Evolutionary conservation across 1,140 invertebrate species (phyloP).

Genomic region (Pogonomyrmex barbatus): DNA sequence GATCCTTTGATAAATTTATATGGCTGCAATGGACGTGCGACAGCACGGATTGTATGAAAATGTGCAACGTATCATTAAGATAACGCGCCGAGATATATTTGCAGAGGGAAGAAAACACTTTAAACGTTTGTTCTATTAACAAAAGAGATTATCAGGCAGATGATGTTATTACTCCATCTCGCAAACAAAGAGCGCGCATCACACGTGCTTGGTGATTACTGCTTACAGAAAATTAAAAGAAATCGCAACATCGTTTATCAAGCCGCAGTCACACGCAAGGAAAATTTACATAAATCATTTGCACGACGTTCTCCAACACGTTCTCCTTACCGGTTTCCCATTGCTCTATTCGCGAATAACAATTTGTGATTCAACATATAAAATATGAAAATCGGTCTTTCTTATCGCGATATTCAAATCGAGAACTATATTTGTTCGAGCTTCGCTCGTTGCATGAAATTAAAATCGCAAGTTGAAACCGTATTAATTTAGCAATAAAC

Average conservation of each 20-base stretch:
- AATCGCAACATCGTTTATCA: neutral
- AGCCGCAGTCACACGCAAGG: neutral
- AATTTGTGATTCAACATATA: neutral
- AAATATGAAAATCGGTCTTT: neutral
- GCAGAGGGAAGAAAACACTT: constrained; percentile 8
- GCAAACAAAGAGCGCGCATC: neutral
- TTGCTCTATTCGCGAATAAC: neutral
- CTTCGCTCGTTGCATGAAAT: neutral
- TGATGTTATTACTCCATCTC: neutral
- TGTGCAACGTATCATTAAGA: constrained; percentile 4
- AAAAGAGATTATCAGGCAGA: neutral
- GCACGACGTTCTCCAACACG: neutral
- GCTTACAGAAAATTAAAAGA: neutral
- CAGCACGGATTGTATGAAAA: neutral
- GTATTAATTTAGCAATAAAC: neutral
- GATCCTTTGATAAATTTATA: neutral
- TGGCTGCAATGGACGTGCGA: neutral
- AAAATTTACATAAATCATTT: constrained; percentile 4
- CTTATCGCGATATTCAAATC: neutral
- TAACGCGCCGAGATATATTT: constrained; percentile 17
- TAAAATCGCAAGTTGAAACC: neutral
- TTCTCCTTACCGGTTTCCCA: neutral
- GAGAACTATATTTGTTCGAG: neutral
- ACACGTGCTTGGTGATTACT: neutral
- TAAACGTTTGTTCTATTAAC: constrained; percentile 2